phyloP scores from a whole-genome alignment of 2,797 vertebrate genomes.

The Ptychadena robeensis region DNA sequence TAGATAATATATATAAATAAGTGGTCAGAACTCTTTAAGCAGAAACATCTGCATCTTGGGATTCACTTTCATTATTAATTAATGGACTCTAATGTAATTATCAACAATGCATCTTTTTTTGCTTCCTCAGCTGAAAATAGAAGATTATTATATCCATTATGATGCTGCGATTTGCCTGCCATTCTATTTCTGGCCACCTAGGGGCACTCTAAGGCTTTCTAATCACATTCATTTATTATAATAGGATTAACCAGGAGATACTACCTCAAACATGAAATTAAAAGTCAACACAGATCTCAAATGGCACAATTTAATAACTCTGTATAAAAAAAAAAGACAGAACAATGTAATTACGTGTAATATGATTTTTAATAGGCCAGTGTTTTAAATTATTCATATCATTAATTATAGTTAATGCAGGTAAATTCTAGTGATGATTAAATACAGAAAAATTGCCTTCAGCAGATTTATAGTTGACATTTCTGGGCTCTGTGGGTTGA shows the following conservation, averaged over 20 bases:
- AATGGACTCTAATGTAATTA: neutral
- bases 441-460: neutral
- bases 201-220: slow-evolving; percentile 77
- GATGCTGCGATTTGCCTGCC: slow-evolving; percentile 61
- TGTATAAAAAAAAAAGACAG: neutral
- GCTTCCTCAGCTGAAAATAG: neutral
- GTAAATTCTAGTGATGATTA: neutral
- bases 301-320: neutral
- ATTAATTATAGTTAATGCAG: neutral
- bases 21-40: neutral
- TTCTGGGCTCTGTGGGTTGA: neutral
- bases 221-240: slow-evolving; percentile 59
- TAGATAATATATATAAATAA: neutral
- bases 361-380: neutral
- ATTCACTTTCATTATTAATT: slow-evolving; percentile 27
- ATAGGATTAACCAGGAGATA: slow-evolving; percentile 30
- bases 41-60: neutral
- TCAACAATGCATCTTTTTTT: neutral
- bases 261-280: slow-evolving; percentile 1
- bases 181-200: slow-evolving; percentile 73
- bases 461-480: neutral
- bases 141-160: neutral
- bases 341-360: neutral
- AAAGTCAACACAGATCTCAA: neutral
- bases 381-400: slow-evolving; percentile 4